These are phyloP conservation scores for Mormyrus lacerda DNA, from an alignment of 2,113 vertebrate genomes.

Conservation along the genomic window DNA sequence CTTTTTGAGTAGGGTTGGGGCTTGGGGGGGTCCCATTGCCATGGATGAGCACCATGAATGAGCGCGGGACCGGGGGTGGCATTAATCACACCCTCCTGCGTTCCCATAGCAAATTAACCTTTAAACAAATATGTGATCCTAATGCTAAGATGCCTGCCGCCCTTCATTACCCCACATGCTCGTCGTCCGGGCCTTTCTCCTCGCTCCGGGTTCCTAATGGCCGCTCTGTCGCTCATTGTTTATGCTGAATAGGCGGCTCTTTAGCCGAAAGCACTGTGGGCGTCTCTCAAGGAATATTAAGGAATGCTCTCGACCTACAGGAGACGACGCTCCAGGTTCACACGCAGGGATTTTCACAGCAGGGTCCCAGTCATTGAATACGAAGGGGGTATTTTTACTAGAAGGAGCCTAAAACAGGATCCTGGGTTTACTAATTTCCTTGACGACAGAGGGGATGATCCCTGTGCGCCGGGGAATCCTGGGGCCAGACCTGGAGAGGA, in stretches of 20 bases:
- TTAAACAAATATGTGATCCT: constrained; percentile 3
- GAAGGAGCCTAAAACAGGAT: neutral
- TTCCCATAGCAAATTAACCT: constrained; percentile 9
- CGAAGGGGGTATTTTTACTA: neutral
- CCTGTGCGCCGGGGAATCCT: neutral
- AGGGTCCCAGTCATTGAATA: neutral
- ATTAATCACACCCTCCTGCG: constrained; percentile 3
- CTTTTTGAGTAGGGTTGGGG: neutral
- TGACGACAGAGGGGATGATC: neutral
- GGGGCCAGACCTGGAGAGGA: neutral
- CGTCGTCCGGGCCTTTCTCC: neutral
- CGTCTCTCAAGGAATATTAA: neutral
- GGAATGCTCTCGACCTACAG: neutral
- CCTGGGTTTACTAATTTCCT: neutral
- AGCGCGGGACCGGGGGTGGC: neutral
- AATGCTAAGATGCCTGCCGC: neutral
- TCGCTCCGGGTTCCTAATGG: neutral
- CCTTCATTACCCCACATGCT: neutral
- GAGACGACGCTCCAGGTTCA: constrained; percentile 3
- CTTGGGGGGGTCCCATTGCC: neutral
- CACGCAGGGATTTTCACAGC: constrained; percentile 4
- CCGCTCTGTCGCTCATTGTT: neutral
- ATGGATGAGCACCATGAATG: neutral
- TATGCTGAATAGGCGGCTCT: neutral
- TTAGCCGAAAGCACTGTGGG: neutral